Evolutionary conservation across 2,113 vertebrate species (phyloP).

Genomic region (Coptodon bakossiorum): DNA sequence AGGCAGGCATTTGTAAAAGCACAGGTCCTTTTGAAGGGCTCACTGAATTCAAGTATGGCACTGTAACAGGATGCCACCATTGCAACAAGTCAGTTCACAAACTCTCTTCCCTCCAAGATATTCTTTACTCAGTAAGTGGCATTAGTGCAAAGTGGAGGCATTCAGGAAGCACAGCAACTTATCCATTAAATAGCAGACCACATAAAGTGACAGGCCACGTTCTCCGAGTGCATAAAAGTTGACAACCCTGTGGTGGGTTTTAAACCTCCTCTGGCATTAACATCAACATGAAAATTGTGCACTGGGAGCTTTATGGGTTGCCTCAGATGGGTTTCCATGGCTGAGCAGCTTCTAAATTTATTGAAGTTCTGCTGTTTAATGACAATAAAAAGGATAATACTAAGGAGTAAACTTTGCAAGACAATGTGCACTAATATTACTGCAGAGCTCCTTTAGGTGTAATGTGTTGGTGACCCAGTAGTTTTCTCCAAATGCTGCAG

Average conservation of each 20-base stretch:
- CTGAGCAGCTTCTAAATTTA: not conserved
- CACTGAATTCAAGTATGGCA: not conserved
- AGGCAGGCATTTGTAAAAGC: not conserved
- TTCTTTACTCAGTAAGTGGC: not conserved
- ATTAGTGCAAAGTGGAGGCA: not conserved
- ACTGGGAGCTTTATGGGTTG: not conserved
- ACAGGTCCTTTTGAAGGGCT: not conserved
- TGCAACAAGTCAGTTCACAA: not conserved
- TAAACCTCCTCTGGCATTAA: not conserved
- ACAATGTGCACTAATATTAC: not conserved
- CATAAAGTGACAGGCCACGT: not conserved
- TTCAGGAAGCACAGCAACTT: not conserved
- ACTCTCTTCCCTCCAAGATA: not conserved
- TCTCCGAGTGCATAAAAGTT: not conserved
- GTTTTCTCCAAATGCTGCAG: not conserved
- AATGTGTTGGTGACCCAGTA: not conserved
- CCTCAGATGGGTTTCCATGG: not conserved
- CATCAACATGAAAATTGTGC: not conserved
- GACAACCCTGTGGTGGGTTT: not conserved
- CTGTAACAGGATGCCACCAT: not conserved
- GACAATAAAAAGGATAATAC: not conserved
- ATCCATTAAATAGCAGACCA: not conserved
- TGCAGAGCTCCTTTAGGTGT: not conserved
- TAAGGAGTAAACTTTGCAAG: not conserved
- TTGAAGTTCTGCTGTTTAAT: not conserved